Evolutionary conservation across 2,888 invertebrate species (phyloP).

Genomic region (Philonicus albiceps): DNA sequence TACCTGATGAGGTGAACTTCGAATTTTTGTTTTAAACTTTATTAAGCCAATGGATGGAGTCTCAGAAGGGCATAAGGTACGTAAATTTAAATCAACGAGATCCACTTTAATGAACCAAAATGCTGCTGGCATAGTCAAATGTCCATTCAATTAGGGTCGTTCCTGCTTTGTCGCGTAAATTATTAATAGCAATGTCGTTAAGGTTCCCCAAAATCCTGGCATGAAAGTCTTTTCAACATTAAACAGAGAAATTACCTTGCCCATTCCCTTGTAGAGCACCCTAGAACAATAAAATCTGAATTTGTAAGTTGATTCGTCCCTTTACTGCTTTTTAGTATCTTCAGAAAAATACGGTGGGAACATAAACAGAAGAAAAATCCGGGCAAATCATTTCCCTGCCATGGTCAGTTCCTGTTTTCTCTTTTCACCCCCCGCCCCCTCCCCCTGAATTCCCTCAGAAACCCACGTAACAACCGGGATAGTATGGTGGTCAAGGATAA

Average conservation of each 20-base stretch:
- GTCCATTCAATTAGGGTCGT: background rate
- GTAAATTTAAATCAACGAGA: background rate
- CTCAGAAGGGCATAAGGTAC: background rate
- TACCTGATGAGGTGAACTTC: background rate
- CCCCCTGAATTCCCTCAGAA: background rate
- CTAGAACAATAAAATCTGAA: background rate
- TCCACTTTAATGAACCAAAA: background rate
- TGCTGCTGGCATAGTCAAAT: constrained; percentile 13
- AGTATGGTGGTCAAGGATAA: background rate
- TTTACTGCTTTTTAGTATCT: background rate
- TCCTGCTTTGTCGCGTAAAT: background rate
- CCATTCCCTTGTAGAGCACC: background rate
- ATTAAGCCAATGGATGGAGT: background rate
- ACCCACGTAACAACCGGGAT: background rate
- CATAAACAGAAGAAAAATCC: background rate
- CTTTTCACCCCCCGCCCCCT: too few species aligned
- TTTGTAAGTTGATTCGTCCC: background rate
- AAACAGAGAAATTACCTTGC: background rate
- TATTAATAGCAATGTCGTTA: background rate
- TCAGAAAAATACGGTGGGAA: background rate
- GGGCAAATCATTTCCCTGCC: background rate
- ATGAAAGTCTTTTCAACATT: background rate
- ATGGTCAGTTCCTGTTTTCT: background rate
- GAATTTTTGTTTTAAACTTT: background rate
- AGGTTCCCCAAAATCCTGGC: background rate